Evolutionary conservation across 1,140 invertebrate species (phyloP).

Genomic region (Kradibia gibbosae): DNA sequence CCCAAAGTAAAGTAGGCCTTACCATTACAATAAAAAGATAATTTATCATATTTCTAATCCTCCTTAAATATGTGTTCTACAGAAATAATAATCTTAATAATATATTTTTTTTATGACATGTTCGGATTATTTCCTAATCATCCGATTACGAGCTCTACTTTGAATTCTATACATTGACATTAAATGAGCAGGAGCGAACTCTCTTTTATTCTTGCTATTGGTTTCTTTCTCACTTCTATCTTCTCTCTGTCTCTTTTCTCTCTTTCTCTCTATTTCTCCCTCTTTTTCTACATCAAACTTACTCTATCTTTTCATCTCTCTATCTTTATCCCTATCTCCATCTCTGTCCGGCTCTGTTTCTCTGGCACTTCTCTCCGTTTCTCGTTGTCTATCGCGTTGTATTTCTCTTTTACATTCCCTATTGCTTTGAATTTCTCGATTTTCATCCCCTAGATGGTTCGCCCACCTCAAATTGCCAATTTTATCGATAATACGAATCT

Average conservation of each 20-base stretch:
- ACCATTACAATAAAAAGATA: slow-evolving; percentile 5
- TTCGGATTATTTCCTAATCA: slow-evolving; percentile 31
- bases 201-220: slow-evolving; percentile 54
- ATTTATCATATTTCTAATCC: slow-evolving; percentile 31
- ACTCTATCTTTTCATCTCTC: slow-evolving; percentile 20
- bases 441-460: slow-evolving; percentile 35
- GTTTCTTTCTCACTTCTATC: no score
- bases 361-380: no score
- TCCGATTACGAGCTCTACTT: slow-evolving; percentile 11
- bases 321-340: slow-evolving; percentile 26
- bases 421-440: slow-evolving; percentile 35
- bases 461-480: slow-evolving; percentile 66
- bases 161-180: slow-evolving; percentile 55
- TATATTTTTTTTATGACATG: slow-evolving; percentile 45
- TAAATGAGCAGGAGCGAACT: slow-evolving; percentile 62
- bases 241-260: slow-evolving; percentile 34
- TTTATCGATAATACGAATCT: slow-evolving; percentile 73
- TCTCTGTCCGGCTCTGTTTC: slow-evolving; percentile 56
- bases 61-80: background rate
- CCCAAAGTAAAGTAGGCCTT: background rate
- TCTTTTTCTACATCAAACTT: slow-evolving; percentile 52
- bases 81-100: slow-evolving; percentile 38
- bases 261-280: slow-evolving; percentile 48
- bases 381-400: background rate
- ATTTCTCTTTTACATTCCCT: slow-evolving; percentile 20